Percentiles rank a stretch among this genome's conserved stretches.
These are phyloP conservation scores for Andrena dorsata DNA, from an alignment of 2,888 invertebrate genomes.

Conservation along the genomic window DNA sequence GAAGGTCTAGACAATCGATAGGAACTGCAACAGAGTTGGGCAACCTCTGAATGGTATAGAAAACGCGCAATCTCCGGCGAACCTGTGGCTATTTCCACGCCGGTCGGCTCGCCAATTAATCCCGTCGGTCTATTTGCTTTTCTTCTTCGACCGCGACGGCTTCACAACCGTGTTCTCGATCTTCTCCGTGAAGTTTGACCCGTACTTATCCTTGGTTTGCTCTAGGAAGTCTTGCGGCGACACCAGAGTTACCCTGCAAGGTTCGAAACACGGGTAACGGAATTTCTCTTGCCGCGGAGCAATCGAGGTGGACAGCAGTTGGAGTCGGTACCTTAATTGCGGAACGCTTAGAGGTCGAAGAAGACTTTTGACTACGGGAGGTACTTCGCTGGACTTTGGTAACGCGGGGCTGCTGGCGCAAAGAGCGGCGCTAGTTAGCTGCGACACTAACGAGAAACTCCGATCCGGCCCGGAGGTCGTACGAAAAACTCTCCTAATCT, in stretches of 20 bases:
- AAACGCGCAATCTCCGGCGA: not conserved
- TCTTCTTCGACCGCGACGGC: conserved; percentile 85
- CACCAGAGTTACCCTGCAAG: conserved; percentile 81
- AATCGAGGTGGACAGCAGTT: not conserved
- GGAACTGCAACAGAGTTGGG: conserved; percentile 27
- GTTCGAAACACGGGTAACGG: not conserved
- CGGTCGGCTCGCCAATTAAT: not conserved
- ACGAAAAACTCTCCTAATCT: conserved; percentile 87
- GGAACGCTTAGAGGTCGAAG: conserved; percentile 87
- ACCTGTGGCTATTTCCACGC: not conserved
- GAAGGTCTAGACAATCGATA: conserved; percentile 20
- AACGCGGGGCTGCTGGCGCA: conserved; percentile 88
- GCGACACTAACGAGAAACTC: conserved; percentile 86
- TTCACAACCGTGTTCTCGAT: conserved; percentile 81
- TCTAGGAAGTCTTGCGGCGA: conserved; percentile 78
- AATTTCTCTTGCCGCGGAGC: not conserved
- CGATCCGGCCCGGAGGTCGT: conserved; percentile 86
- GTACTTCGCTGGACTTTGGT: conserved; percentile 85
- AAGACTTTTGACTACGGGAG: conserved; percentile 87
- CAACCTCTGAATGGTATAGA: conserved; percentile 16
- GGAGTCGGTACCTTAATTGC: conserved; percentile 82
- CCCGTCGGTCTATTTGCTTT: conserved; percentile 82
- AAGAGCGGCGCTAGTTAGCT: conserved; percentile 87
- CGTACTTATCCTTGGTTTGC: conserved; percentile 76
- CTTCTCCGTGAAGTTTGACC: conserved; percentile 76